Evolutionary conservation across 2,888 invertebrate species (phyloP), one percentile per base, ranked within the genome.

Genomic region (Pristionchus arcanus): DNA sequence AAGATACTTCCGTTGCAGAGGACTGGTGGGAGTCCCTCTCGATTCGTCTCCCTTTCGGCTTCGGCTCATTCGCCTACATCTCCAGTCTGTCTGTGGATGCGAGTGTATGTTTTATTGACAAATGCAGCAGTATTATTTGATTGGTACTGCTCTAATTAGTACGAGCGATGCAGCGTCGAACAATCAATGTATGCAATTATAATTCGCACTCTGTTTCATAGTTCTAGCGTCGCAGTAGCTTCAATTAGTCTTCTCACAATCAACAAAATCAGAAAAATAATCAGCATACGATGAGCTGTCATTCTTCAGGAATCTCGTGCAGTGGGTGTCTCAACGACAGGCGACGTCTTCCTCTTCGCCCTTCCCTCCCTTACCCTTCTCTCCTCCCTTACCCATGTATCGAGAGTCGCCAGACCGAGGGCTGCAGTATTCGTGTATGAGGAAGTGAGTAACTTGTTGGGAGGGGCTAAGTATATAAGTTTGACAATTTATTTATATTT

Each of bases 321-420:
- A 53, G 87, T 88, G 53, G 71, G 87, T 13, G 87, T 88, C 53
- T 55, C 87, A 0, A 55, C 87, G n/a, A 88, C 89, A 31, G 89
- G 89, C 59, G 89, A 89, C 42, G 63, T 89, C 66, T 83, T 89
- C 66, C 89, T 89, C 21, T 81, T 81, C 66, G 28, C 59, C 66
- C 89, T 89, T 83, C 89, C 89, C 34, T 83, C 89, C 34, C 89
- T 89, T n/a, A n/a, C 37, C n/a, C 59, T 89, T 19, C 55, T 83
- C 59, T 37, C 81, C 31, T 63, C 81, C 0, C 63, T 89, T n/a
- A 11, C 19, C n/a, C 83, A 77, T 21, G 42, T 37, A n/a, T 55
- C 77, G 25, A 49, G 49, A 28, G 66, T 53, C 1, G 71, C 89
- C 7, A 7, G 83, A 42, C 89, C 89, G 31, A 83, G 89, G 42